A percentile compares a stretch with the other conserved stretches of the same genome.
Evolutionary conservation across 2,113 vertebrate species (phyloP).

Genomic region (Neolamprologus longior): DNA sequence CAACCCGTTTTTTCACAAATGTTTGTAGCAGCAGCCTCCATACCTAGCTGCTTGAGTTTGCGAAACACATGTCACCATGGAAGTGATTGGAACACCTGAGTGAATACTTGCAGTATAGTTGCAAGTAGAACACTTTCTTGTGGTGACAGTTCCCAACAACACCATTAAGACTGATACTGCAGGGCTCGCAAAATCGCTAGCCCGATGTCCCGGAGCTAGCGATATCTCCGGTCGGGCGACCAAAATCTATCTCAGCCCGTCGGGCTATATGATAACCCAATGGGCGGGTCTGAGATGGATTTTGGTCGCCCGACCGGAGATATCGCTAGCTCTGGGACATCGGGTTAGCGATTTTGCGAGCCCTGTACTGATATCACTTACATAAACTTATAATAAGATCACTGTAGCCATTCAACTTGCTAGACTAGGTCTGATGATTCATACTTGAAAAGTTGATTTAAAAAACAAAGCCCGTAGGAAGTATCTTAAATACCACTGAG

Average conservation of each 20-base stretch:
- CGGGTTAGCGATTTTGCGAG: too few species aligned
- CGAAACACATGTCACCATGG: neutral
- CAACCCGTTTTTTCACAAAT: neutral
- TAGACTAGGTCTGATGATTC: neutral
- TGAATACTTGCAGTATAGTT: neutral
- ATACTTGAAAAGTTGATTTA: neutral
- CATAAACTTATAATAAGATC: neutral
- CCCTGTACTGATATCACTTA: neutral
- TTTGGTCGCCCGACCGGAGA: too few species aligned
- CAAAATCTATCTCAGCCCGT: too few species aligned
- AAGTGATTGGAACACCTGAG: neutral
- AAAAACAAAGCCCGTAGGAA: neutral
- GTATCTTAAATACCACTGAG: neutral
- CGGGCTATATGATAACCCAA: too few species aligned
- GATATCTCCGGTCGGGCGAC: too few species aligned
- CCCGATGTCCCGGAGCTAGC: too few species aligned
- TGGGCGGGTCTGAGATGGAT: too few species aligned
- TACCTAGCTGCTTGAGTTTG: neutral
- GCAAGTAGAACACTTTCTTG: neutral
- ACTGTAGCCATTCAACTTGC: neutral
- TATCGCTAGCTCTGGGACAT: too few species aligned
- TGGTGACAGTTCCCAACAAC: neutral
- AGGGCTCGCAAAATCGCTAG: too few species aligned
- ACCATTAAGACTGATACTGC: neutral
- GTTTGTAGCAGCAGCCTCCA: neutral